Percentiles rank a stretch among this genome's conserved stretches.
Conservation (phyloP, 2,888 invertebrate species). For the Hermodice carunculata region DNA sequence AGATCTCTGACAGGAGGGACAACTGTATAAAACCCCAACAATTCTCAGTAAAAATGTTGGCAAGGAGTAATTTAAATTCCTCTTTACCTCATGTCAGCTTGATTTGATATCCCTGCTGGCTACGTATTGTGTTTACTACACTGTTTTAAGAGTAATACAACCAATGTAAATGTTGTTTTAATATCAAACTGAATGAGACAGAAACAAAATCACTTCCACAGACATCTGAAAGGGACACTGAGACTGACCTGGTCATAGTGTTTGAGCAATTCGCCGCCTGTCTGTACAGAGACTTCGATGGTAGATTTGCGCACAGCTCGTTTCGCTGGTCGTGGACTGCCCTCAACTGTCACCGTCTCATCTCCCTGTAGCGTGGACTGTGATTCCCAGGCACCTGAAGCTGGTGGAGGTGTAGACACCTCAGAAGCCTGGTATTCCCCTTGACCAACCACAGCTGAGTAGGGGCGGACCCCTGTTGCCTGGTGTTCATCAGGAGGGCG, state of each 20-base stretch:
- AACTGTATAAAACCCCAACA: too few species aligned
- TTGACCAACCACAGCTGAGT: conserved; percentile 6
- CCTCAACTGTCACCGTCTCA: neutral
- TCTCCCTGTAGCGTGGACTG: neutral
- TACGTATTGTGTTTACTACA: neutral
- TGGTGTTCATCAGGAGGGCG: neutral
- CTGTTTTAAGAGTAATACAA: neutral
- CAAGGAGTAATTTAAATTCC: too few species aligned
- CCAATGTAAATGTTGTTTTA: neutral
- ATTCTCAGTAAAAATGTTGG: too few species aligned
- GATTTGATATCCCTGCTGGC: too few species aligned
- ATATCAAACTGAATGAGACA: neutral
- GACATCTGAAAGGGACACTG: too few species aligned
- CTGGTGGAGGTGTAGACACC: too few species aligned
- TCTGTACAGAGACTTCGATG: conserved; percentile 45
- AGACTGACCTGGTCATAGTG: conserved; percentile 59
- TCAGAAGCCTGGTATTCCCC: too few species aligned
- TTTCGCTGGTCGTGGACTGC: neutral
- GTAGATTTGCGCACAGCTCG: neutral
- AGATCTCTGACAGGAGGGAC: too few species aligned
- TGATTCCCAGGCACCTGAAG: too few species aligned
- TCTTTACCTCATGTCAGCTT: too few species aligned
- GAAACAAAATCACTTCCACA: neutral
- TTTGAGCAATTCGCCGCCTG: conserved; percentile 50
- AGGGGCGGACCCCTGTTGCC: conserved; percentile 6